Percentiles rank a stretch among this genome's conserved stretches.
Evolutionary conservation across 2,888 invertebrate genomes (phyloP).

Genomic region (Mechanitis mazaeus): DNA sequence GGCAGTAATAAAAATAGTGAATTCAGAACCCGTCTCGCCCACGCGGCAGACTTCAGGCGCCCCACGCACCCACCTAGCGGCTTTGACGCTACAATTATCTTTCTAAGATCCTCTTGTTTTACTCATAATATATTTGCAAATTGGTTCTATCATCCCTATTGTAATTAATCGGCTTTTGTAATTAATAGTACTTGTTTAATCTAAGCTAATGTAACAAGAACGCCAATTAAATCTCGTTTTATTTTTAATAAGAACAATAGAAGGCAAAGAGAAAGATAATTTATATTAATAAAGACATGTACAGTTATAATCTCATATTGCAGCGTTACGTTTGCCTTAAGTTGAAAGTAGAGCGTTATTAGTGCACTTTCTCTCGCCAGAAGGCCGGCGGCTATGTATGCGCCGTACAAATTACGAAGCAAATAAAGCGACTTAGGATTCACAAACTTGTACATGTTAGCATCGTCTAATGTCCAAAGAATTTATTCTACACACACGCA

Average conservation of each 20-base stretch:
- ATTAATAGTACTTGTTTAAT: conserved; percentile 8
- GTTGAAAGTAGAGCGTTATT: conserved; percentile 65
- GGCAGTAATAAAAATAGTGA: conserved; percentile 59
- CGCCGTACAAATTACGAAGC: conserved; percentile 48
- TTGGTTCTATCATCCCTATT: conserved; percentile 14
- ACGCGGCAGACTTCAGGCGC: conserved; percentile 68
- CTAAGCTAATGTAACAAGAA: background rate
- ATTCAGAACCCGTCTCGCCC: conserved; percentile 61
- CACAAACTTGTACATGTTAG: background rate
- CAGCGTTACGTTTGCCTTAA: conserved; percentile 48
- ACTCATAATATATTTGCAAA: conserved; percentile 20
- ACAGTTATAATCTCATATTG: conserved; percentile 33
- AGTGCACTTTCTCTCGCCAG: conserved; percentile 65
- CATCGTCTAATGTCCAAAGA: no score
- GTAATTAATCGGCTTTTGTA: conserved; percentile 16
- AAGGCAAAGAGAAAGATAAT: conserved; percentile 1
- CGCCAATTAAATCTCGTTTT: background rate
- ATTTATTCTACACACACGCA: no score
- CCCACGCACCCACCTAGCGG: conserved; percentile 40
- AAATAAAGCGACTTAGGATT: conserved; percentile 14
- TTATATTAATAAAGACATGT: conserved; percentile 24
- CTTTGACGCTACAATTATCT: conserved; percentile 21
- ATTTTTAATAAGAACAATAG: background rate
- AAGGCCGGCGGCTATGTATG: conserved; percentile 52
- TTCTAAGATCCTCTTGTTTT: conserved; percentile 25